Evolutionary conservation across 1,140 invertebrate species (phyloP), one percentile per base, ranked within the genome.

Genomic region (Tenebrio molitor): DNA sequence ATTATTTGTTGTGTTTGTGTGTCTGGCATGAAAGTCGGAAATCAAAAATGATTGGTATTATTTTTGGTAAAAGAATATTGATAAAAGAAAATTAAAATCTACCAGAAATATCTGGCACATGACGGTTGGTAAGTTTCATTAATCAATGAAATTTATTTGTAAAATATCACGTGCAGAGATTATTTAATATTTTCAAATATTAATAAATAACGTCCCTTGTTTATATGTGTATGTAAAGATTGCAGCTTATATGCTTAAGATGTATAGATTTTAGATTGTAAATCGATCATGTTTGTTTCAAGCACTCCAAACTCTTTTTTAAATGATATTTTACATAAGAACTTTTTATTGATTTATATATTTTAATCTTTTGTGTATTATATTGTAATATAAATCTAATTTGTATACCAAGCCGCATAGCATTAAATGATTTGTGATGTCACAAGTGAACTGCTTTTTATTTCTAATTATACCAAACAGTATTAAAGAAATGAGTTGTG

Each of bases 351-450:
- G 63, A 72, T 77, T 72, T 23, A 67, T 67, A 75, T 66, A 63
- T 76, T 66, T 44, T 29, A 53, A 53, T 65, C 62, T 70, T 72
- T 77, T 77, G 71, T 78, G 71, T 77, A 73, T 74, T 78, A 77
- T 77, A 77, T 74, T 78, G 77, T 78, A 78, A 75, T 69, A 78
- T 78, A 78, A 76, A 77, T 74, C 72, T 78, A 76, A 78, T 78
- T 78, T 78, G 76, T 78, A 78, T 77, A 78, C 76, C 76, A 77
- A 73, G 72, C 72, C 74, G 71, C 73, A 78, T 73, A 67, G 71
- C 75, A 78, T 77, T 78, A 78, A 78, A 71, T 73, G 73, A 73
- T 71, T 77, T 78, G 72, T 77, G 76, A 77, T 77, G 74, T 74
- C 70, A 67, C 73, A 64, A 65, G 16, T 62, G 14, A 70, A n/a